Evolutionary conservation across 1,140 invertebrate species (phyloP).

Genomic region (Saccostrea echinata): DNA sequence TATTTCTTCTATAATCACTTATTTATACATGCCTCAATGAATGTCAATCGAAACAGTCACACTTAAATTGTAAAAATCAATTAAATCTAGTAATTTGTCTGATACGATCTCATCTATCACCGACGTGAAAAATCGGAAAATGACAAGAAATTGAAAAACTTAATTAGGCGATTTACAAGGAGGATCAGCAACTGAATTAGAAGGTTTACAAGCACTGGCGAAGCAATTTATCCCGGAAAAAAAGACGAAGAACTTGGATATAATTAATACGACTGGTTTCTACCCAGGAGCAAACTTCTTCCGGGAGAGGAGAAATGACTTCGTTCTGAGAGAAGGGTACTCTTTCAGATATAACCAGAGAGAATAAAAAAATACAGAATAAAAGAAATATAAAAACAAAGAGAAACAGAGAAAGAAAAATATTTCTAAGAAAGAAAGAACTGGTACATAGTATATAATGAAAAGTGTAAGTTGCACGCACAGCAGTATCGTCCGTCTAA

Average conservation of each 20-base stretch:
- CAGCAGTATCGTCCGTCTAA: too few species aligned
- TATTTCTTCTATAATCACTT: neutral
- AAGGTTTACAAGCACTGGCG: neutral
- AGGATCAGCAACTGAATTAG: conserved; percentile 5
- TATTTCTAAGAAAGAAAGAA: neutral
- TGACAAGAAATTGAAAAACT: conserved; percentile 39
- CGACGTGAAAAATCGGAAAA: conserved; percentile 32
- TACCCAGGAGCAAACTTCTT: neutral
- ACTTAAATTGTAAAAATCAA: conserved; percentile 27
- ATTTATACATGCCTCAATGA: conserved; percentile 15
- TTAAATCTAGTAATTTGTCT: conserved; percentile 23
- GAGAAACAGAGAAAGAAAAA: neutral
- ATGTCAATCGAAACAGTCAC: neutral
- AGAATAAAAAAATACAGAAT: too few species aligned
- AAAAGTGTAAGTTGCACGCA: too few species aligned
- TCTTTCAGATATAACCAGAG: too few species aligned
- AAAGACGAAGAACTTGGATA: neutral
- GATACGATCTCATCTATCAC: conserved; percentile 1
- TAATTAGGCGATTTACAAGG: conserved; percentile 28
- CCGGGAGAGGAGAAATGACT: neutral
- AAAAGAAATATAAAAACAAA: neutral
- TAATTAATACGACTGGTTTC: neutral
- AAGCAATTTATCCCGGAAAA: neutral
- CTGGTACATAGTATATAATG: too few species aligned
- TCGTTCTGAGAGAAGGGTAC: neutral